Percentiles rank a stretch among this genome's conserved stretches.
Conservation (phyloP, 2,113 vertebrate genomes). For the Raphicerus campestris region DNA sequence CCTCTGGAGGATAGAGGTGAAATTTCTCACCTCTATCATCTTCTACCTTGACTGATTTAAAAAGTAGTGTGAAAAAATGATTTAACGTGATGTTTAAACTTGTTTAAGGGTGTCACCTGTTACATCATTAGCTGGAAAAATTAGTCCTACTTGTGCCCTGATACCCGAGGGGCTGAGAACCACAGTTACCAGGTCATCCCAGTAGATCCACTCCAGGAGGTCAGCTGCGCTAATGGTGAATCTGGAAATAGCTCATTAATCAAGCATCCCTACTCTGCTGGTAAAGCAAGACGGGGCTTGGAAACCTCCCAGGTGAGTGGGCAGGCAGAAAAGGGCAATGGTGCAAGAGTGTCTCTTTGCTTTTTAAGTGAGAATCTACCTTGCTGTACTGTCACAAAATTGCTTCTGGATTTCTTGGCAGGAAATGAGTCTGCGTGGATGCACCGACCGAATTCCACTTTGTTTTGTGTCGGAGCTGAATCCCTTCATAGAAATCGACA, state of each 20-base stretch:
- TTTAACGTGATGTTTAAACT: neutral
- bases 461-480: neutral
- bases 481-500: neutral
- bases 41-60: neutral
- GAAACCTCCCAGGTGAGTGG: neutral
- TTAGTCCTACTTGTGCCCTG: neutral
- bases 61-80: neutral
- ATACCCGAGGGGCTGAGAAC: neutral
- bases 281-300: neutral
- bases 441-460: neutral
- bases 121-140: neutral
- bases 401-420: neutral
- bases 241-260: conserved; percentile 1
- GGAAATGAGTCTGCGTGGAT: neutral
- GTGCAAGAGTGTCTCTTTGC: neutral
- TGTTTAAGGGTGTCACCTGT: neutral
- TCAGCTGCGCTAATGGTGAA: neutral
- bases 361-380: neutral
- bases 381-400: neutral
- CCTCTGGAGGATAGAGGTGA: neutral
- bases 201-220: neutral
- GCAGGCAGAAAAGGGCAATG: neutral
- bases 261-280: neutral
- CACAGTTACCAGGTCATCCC: neutral
- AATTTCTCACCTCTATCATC: neutral